These are phyloP conservation scores for Cosmia trapezina DNA, from an alignment of 2,888 invertebrate genomes.

Conservation along the genomic window DNA sequence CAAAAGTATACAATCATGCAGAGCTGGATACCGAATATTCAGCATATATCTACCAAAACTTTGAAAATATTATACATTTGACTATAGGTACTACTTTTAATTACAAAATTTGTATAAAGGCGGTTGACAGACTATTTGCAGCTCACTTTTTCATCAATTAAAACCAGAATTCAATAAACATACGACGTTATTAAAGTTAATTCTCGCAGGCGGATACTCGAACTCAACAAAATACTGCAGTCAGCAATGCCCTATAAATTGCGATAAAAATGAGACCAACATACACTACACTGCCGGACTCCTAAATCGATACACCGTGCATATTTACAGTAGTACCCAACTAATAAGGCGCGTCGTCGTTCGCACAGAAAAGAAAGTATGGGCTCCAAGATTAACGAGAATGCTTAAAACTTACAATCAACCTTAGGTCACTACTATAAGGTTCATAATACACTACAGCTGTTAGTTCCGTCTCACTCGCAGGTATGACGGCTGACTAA, in stretches of 20 bases:
- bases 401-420: no score
- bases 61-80: slow-evolving; percentile 18
- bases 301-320: not conserved
- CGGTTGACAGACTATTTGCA: not conserved
- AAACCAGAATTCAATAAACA: not conserved
- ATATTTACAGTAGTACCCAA: no score
- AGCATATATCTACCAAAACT: slow-evolving; percentile 4
- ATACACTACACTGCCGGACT: not conserved
- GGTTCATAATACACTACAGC: no score
- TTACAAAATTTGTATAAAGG: slow-evolving; percentile 16
- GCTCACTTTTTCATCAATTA: not conserved
- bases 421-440: no score
- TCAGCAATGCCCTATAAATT: slow-evolving; percentile 4
- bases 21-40: slow-evolving; percentile 5
- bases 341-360: no score
- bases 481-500: no score
- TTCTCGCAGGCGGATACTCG: slow-evolving; percentile 10
- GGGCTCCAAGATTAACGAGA: no score
- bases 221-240: slow-evolving; percentile 2
- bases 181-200: not conserved
- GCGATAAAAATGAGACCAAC: not conserved
- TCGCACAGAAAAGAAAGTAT: no score
- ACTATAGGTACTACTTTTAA: slow-evolving; percentile 22
- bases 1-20: not conserved
- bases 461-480: no score